Evolutionary conservation across 2,113 vertebrate species (phyloP).

Genomic region (Myotis lucifugus): DNA sequence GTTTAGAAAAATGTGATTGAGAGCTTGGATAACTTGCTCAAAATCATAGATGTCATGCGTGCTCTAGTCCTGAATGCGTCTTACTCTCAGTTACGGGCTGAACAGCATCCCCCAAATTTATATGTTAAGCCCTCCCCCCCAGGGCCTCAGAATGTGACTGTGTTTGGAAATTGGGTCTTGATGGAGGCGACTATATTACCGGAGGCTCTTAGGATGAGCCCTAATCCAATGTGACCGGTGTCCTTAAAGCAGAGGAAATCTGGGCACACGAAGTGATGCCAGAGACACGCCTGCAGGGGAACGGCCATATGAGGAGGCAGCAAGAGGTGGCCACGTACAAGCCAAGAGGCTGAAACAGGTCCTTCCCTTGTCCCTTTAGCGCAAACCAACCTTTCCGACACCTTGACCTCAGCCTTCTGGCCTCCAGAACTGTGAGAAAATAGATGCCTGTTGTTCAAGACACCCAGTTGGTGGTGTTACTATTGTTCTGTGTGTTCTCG

Average conservation of each 20-base stretch:
- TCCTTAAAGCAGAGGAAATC: neutral
- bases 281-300: fast-evolving
- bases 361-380: neutral
- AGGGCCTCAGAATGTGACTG: neutral
- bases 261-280: neutral
- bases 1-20: neutral
- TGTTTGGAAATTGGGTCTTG: neutral
- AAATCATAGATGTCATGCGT: neutral
- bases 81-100: neutral
- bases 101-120: neutral
- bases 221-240: neutral
- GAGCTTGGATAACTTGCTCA: neutral
- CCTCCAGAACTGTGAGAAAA: neutral
- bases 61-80: neutral
- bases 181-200: neutral
- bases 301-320: neutral
- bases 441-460: neutral
- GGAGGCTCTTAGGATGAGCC: neutral
- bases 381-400: neutral
- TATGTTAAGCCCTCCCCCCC: neutral
- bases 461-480: neutral
- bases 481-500: neutral
- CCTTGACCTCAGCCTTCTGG: neutral
- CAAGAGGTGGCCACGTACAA: neutral
- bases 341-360: neutral